phyloP scores from a whole-genome alignment of 2,113 vertebrate species.

The Ameiurus melas region DNA sequence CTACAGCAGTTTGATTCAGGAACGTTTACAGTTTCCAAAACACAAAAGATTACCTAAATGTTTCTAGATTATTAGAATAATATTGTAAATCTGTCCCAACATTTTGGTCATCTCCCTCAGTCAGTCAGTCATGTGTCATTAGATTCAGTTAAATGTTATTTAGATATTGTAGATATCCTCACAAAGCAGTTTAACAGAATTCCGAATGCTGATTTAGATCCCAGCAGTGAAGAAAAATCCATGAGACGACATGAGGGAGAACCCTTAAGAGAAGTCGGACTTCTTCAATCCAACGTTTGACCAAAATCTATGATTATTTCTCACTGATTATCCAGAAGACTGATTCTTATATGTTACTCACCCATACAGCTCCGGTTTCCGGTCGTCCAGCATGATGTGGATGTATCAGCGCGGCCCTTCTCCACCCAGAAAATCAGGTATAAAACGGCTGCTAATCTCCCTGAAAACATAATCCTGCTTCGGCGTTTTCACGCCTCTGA shows the following conservation, averaged over 20 bases:
- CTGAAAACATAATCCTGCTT: conserved; percentile 75
- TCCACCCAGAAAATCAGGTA: conserved; percentile 62
- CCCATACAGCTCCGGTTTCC: conserved; percentile 68
- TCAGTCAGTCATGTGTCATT: not conserved
- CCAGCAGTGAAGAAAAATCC: not conserved
- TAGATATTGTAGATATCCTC: not conserved
- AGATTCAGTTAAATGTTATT: not conserved
- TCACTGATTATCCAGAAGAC: not conserved
- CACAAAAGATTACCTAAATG: no score
- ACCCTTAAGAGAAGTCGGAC: not conserved
- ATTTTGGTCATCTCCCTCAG: not conserved
- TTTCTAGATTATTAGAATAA: no score
- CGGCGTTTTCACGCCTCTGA: conserved; percentile 8
- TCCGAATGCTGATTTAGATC: not conserved
- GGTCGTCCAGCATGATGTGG: conserved; percentile 62
- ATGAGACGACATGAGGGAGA: not conserved
- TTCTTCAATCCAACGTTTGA: not conserved
- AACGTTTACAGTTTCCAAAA: not conserved
- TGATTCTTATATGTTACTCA: conserved; percentile 12
- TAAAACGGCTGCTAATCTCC: conserved; percentile 59
- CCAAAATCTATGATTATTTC: not conserved
- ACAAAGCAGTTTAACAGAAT: not conserved
- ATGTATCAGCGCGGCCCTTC: not conserved
- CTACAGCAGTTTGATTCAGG: no score
- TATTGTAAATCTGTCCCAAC: no score